phyloP scores from a whole-genome alignment of 2,113 vertebrate genomes.

The Elephas maximus region DNA sequence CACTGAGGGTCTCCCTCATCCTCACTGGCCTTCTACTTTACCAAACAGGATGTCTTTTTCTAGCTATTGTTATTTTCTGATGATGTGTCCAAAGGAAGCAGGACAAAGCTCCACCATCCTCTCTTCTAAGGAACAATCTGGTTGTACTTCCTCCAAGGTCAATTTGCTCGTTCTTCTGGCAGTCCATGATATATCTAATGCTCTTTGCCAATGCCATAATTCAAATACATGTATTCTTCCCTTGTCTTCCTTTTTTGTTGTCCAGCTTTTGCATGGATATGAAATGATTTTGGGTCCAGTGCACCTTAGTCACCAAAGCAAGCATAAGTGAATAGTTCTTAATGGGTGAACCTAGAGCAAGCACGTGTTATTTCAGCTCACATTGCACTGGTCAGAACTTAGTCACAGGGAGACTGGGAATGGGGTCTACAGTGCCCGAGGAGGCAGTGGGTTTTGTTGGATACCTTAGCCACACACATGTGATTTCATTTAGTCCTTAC shows the following conservation, averaged over 20 bases:
- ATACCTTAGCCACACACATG: not conserved
- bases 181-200: not conserved
- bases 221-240: not conserved
- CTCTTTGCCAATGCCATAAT: not conserved
- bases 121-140: not conserved
- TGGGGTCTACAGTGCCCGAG: not conserved
- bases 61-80: not conserved
- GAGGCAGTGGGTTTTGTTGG: not conserved
- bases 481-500: not conserved
- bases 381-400: not conserved
- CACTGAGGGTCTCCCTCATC: not conserved
- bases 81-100: not conserved
- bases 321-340: not conserved
- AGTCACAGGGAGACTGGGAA: not conserved
- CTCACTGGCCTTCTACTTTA: not conserved
- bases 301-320: not conserved
- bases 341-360: not conserved
- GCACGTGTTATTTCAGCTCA: not conserved
- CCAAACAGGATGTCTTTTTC: not conserved
- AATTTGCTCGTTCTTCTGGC: not conserved
- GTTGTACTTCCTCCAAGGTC: not conserved
- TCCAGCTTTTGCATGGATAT: not conserved
- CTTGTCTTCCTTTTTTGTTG: not conserved
- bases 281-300: not conserved
- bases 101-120: not conserved